Conservation (phyloP, 1,140 invertebrate species). For the Neodiprion fabricii region DNA sequence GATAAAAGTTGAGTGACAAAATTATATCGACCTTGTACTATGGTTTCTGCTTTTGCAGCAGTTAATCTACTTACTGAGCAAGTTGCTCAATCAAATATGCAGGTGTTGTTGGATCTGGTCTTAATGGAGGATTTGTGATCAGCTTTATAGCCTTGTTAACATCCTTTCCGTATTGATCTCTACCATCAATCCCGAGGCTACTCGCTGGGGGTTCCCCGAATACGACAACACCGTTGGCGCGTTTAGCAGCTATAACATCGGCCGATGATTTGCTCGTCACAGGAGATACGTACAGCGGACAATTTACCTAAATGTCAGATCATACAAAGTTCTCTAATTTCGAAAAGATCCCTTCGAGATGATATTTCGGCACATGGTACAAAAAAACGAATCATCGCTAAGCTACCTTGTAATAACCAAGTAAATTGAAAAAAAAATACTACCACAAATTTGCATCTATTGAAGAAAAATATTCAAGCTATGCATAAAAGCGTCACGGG, state of each 20-base stretch:
- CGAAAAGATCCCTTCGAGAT: not conserved
- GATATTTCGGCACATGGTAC: too few species aligned
- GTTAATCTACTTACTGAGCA: constrained; percentile 77
- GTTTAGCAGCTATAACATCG: constrained; percentile 67
- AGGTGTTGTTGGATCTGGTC: constrained; percentile 81
- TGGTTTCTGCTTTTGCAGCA: too few species aligned
- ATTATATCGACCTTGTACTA: too few species aligned
- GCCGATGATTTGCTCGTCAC: constrained; percentile 77
- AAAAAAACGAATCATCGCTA: too few species aligned
- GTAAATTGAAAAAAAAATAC: not conserved
- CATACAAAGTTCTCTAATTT: constrained; percentile 7
- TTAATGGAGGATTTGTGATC: constrained; percentile 81
- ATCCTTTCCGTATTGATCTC: constrained; percentile 55
- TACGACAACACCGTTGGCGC: constrained; percentile 63
- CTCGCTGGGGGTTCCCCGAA: constrained; percentile 85
- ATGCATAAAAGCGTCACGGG: too few species aligned
- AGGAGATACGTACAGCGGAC: constrained; percentile 79
- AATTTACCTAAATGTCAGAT: constrained; percentile 65
- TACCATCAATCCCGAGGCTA: constrained; percentile 71
- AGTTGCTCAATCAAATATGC: constrained; percentile 83
- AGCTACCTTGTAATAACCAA: not conserved
- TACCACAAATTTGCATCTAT: not conserved
- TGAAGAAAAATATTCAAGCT: too few species aligned
- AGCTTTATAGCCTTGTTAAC: constrained; percentile 46
- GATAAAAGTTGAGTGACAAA: too few species aligned